phyloP scores from a whole-genome alignment of 1,140 invertebrate genomes.

The Rhyzopertha dominica region DNA sequence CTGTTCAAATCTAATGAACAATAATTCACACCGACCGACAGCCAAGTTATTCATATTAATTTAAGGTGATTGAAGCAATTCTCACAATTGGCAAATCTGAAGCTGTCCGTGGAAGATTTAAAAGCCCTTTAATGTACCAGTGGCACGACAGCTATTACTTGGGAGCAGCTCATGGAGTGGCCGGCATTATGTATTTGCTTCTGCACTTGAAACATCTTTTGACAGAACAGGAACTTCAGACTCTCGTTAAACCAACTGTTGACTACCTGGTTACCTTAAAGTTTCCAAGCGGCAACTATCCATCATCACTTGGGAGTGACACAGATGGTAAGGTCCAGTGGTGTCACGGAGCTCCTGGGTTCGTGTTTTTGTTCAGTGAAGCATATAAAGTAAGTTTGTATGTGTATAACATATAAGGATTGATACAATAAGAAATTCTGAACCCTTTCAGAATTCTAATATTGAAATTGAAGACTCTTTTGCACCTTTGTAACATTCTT shows the following conservation, averaged over 20 bases:
- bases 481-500: no score
- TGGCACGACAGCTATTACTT: conserved; percentile 88
- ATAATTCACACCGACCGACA: background rate
- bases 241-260: conserved; percentile 57
- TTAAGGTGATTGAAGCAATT: conserved; percentile 59
- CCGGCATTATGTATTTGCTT: conserved; percentile 78
- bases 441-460: no score
- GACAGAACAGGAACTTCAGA: conserved; percentile 49
- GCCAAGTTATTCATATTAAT: conserved; percentile 14
- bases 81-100: conserved; percentile 62
- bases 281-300: conserved; percentile 79
- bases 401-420: conserved; percentile 3
- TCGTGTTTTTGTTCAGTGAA: conserved; percentile 67
- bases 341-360: conserved; percentile 93
- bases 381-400: conserved; percentile 66
- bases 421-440: no score
- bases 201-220: conserved; percentile 60
- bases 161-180: conserved; percentile 82
- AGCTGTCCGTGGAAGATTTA: conserved; percentile 46
- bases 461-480: no score
- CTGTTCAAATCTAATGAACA: conserved; percentile 5
- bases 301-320: conserved; percentile 69
- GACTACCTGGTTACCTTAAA: conserved; percentile 56
- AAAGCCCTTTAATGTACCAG: conserved; percentile 69
- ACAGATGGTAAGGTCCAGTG: conserved; percentile 83